phyloP scores from a whole-genome alignment of 2,888 invertebrate species.

The Caenorhabditis sulstoni region DNA sequence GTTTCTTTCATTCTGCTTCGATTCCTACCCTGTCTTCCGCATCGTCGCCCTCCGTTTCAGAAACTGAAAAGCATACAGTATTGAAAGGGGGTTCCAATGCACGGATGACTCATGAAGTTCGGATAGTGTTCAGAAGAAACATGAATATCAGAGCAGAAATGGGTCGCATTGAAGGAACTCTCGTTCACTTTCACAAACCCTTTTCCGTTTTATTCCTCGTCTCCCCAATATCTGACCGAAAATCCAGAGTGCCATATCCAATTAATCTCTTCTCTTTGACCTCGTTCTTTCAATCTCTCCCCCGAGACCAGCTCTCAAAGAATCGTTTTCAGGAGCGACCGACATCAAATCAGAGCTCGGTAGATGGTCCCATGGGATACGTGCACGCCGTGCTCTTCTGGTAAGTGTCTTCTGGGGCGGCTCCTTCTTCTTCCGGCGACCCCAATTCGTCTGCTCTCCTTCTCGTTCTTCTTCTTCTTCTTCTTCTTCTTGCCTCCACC shows the following conservation, averaged over 20 bases:
- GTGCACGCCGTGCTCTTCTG: conserved; percentile 58
- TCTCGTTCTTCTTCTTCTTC: conserved; percentile 33
- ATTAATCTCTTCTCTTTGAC: background rate
- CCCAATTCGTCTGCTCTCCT: conserved; percentile 43
- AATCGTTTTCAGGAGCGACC: conserved; percentile 17
- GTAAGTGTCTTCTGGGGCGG: conserved; percentile 51
- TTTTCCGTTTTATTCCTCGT: no score
- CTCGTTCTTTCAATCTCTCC: background rate
- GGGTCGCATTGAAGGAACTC: no score
- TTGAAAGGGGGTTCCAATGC: no score
- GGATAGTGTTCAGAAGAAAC: no score
- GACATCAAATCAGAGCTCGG: conserved; percentile 52
- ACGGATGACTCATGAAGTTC: no score
- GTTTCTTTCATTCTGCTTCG: background rate
- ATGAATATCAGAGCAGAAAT: no score
- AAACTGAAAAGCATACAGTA: no score
- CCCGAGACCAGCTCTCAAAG: background rate
- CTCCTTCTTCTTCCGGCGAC: conserved; percentile 30
- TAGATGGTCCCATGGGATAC: conserved; percentile 61
- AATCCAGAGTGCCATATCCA: background rate
- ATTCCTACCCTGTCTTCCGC: no score
- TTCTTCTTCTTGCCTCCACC: conserved; percentile 36
- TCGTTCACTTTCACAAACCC: background rate
- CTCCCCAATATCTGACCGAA: background rate
- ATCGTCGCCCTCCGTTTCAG: no score